Percentiles rank a stretch among this genome's conserved stretches.
Conservation (phyloP, 2,888 invertebrate genomes). For the Halictus quadricinctus region DNA sequence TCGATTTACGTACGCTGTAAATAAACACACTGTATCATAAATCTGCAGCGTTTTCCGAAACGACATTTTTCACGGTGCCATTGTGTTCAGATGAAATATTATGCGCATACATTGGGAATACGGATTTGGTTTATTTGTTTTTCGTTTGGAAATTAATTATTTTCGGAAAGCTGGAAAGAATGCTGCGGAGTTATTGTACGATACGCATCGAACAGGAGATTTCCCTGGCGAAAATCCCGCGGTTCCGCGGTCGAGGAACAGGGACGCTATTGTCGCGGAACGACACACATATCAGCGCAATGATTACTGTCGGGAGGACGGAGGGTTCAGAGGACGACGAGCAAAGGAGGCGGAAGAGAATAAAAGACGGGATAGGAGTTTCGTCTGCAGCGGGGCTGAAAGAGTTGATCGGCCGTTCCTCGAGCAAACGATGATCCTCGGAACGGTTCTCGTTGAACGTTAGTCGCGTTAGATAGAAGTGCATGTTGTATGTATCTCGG, state of each 20-base stretch:
- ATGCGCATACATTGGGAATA: neutral
- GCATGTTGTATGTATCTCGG: conserved; percentile 60
- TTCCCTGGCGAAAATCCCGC: neutral
- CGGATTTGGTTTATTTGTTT: neutral
- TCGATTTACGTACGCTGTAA: neutral
- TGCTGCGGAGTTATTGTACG: neutral
- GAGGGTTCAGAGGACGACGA: neutral
- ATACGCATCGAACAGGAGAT: neutral
- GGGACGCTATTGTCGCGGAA: neutral
- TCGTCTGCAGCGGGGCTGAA: conserved; percentile 14
- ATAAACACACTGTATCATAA: neutral
- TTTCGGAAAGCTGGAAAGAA: neutral
- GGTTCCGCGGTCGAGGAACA: neutral
- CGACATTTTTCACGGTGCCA: neutral
- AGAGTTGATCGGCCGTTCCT: conserved; percentile 26
- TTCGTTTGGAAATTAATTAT: neutral
- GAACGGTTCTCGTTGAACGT: conserved; percentile 30
- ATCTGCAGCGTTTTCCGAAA: neutral
- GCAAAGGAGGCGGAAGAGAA: too few species aligned
- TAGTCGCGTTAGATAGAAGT: conserved; percentile 53
- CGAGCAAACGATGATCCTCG: conserved; percentile 15
- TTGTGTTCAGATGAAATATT: neutral
- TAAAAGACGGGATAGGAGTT: too few species aligned
- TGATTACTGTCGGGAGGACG: neutral
- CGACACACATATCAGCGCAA: conserved; percentile 14